phyloP scores from a whole-genome alignment of 2,888 invertebrate genomes.

The Philopedon plagiatum region DNA sequence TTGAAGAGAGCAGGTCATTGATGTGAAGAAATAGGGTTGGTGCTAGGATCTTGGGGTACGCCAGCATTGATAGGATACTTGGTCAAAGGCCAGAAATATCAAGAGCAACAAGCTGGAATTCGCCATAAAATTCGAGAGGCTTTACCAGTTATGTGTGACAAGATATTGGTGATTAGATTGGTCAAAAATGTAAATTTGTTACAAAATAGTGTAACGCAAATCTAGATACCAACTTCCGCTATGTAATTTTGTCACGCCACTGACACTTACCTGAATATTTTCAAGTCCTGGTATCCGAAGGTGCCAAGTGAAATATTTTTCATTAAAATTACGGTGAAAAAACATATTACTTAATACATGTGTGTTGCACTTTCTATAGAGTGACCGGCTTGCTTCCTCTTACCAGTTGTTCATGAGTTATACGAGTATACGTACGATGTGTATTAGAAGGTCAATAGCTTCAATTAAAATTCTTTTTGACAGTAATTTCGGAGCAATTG shows the following conservation, averaged over 20 bases:
- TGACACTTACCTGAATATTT: conserved; percentile 40
- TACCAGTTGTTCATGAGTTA: conserved; percentile 28
- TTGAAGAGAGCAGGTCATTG: too few species aligned
- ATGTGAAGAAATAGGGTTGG: too few species aligned
- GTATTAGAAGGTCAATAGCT: conserved; percentile 35
- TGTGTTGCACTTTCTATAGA: conserved; percentile 43
- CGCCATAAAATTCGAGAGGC: too few species aligned
- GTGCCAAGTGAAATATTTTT: conserved; percentile 46
- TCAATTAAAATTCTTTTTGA: conserved; percentile 17
- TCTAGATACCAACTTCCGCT: too few species aligned
- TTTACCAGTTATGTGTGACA: too few species aligned
- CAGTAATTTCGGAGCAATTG: conserved; percentile 7
- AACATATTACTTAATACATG: conserved; percentile 45
- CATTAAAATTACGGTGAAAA: conserved; percentile 41
- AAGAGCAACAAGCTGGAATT: too few species aligned
- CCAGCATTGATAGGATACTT: too few species aligned
- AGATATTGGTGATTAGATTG: too few species aligned
- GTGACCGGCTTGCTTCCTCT: conserved; percentile 30
- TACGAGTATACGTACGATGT: neutral
- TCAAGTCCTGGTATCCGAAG: conserved; percentile 42
- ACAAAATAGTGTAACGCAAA: too few species aligned
- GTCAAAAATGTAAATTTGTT: too few species aligned
- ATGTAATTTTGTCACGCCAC: conserved; percentile 29
- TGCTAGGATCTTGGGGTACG: too few species aligned
- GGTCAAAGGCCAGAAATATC: too few species aligned